Evolutionary conservation across 2,797 vertebrate species (phyloP), one percentile per base, ranked within the genome.

Genomic region (Gobio occitaniae): DNA sequence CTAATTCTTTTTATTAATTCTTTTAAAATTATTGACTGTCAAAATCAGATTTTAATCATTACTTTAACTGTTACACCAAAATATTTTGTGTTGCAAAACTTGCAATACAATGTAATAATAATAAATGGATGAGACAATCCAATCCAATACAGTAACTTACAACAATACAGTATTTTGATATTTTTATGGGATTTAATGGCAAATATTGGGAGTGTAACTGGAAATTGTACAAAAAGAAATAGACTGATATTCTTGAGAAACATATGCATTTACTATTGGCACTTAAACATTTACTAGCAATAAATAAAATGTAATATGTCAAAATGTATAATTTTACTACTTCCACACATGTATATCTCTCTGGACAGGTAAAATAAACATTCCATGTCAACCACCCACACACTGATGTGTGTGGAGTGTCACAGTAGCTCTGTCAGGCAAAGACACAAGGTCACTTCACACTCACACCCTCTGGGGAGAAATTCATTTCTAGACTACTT

Each of bases 371-470:
- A 32, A 70, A 84, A 70, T 69, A 70, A 70, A 61, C 38, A 78
- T 29, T 9, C 70, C 5, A 78, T 69, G 36, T 70, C 48, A 36
- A 69, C 8, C 79, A 70, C 6, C 13, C 59, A 1, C 17, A 41
- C 17, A 2, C 29, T 71, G 80, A 59, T 63, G 63, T 32, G 50
- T 32, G 74, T 61, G 17, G 69, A 41, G 16, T 52, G 12, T 17
- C 65, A 17, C 48, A 66, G 78, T 25, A 32, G 38, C 38, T 32
- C 71, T 69, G 71, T 81, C 74, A 68, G 25, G 78, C 47, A 10
- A 38, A 71, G 69, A 56, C 21, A 65, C 74, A 82, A 71, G 72
- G 86, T 84, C 79, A 72, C 71, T 81, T 82, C 84, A 70, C 48
- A 78, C 52, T 77, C 32, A 7, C 19, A 36, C 32, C 17, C 66